A percentile compares a stretch with the other conserved stretches of the same genome.
Conservation (phyloP, 2,888 invertebrate genomes). For the Apamea anceps region DNA sequence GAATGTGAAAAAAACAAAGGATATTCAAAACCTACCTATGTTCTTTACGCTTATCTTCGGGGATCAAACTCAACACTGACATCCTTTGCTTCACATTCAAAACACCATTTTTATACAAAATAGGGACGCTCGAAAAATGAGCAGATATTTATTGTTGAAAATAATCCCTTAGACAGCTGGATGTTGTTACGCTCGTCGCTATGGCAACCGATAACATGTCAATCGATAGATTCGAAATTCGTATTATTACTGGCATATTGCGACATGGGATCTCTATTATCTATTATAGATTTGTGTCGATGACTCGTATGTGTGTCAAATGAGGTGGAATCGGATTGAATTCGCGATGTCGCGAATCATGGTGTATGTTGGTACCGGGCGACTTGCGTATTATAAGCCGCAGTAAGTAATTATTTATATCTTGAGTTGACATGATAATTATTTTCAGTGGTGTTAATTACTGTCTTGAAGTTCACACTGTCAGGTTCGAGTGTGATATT, state of each 20-base stretch:
- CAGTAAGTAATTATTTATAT: neutral
- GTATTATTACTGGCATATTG: slow-evolving; percentile 66
- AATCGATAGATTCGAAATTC: slow-evolving; percentile 77
- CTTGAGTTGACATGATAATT: neutral
- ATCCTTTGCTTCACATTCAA: slow-evolving; percentile 75
- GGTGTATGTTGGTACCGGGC: neutral
- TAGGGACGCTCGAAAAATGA: slow-evolving; percentile 70
- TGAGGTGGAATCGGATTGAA: slow-evolving; percentile 19
- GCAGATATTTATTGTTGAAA: slow-evolving; percentile 70
- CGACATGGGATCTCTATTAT: slow-evolving; percentile 45
- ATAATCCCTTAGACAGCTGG: slow-evolving; percentile 55
- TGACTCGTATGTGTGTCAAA: slow-evolving; percentile 46
- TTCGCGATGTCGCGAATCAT: slow-evolving; percentile 8
- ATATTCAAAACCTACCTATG: slow-evolving; percentile 71
- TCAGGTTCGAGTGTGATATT: neutral
- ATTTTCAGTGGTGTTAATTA: neutral
- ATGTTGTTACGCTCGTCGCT: slow-evolving; percentile 79
- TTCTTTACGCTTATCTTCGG: slow-evolving; percentile 87
- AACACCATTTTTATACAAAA: slow-evolving; percentile 78
- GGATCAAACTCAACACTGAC: slow-evolving; percentile 88
- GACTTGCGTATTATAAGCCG: neutral
- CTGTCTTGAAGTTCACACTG: neutral
- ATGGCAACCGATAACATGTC: slow-evolving; percentile 79
- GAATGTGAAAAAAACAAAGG: neutral
- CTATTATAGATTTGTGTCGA: slow-evolving; percentile 51